Evolutionary conservation across 1,140 invertebrate species (phyloP), one percentile per base, ranked within the genome.

Genomic region (Grapholita molesta): DNA sequence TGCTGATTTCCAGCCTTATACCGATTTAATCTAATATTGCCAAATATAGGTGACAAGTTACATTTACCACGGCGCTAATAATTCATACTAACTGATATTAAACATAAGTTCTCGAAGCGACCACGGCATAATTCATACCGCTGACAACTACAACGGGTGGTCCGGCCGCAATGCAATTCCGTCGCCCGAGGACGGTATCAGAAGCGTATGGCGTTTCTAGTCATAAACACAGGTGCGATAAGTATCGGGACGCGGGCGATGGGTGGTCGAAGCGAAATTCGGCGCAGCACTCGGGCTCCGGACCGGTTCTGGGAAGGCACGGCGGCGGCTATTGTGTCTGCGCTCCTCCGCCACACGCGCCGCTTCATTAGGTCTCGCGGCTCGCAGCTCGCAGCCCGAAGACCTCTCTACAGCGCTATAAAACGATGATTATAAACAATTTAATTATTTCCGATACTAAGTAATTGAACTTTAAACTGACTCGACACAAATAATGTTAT

Each of bases 191-290:
- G 70, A 70, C 66, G 33, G 71, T 76, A 79, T 77, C 76, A 72
- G 71, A 72, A 78, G 42, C 18, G 42, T 48, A 75, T 76, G 78
- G 78, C 71, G 80, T 85, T 80, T 81, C 83, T 83, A 87, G 83
- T 83, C 77, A 79, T 88, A 90, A 88, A 88, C 82, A 84, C 76
- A 74, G 81, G 80, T 75, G 82, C 78, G 85, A 86, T 88, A 85
- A 88, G 80, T 89, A 87, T 88, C 84, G 74, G 76, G 72, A 67
- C 57, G 70, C 69, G 76, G 73, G 72, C 75, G 78, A 76, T 86
- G 88, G 88, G 88, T 90, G 84, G 87, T 88, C 85, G 84, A 75
- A 79, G 86, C 84, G 69, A 88, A 90, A 82, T 87, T 89, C 84
- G 86, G 88, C 85, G 73, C 85, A 83, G 84, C 81, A 77, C 80